Conservation (phyloP, 2,888 invertebrate species). For the Gryllus longicercus region DNA sequence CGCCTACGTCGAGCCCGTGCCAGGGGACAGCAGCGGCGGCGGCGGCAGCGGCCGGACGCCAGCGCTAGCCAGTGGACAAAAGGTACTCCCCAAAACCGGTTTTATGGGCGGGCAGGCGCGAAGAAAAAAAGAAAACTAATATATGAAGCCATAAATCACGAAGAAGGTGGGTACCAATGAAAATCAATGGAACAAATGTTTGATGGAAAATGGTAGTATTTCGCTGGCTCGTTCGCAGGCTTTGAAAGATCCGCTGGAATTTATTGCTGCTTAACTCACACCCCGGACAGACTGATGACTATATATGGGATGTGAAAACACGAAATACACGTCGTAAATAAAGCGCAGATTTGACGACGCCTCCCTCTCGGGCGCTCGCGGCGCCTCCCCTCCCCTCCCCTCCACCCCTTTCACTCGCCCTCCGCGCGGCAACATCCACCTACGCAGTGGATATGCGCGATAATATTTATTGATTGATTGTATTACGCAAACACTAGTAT, state of each 20-base stretch:
- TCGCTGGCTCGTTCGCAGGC: conserved; percentile 6
- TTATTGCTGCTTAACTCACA: conserved; percentile 17
- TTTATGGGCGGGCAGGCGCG: background rate
- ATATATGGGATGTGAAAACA: conserved; percentile 8
- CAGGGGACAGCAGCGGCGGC: too few relatives aligned
- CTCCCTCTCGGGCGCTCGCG: background rate
- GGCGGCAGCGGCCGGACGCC: too few relatives aligned
- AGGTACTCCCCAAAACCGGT: too few relatives aligned
- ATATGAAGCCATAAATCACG: background rate
- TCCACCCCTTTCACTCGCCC: background rate
- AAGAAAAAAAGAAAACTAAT: background rate
- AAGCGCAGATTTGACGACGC: conserved; percentile 17
- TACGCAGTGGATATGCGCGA: conserved; percentile 9
- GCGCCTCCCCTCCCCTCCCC: background rate
- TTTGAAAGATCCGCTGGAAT: conserved; percentile 17
- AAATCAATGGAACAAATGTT: conserved; percentile 17
- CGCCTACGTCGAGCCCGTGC: too few relatives aligned
- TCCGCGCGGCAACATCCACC: background rate
- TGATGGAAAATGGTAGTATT: conserved; percentile 17
- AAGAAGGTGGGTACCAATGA: background rate
- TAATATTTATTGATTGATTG: conserved; percentile 17
- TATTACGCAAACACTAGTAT: conserved; percentile 11
- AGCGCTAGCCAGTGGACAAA: too few relatives aligned
- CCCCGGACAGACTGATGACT: conserved; percentile 17
- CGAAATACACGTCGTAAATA: conserved; percentile 8